Evolutionary conservation across 2,113 vertebrate species (phyloP), one percentile per base, ranked within the genome.

Genomic region (Jaculus jaculus): DNA sequence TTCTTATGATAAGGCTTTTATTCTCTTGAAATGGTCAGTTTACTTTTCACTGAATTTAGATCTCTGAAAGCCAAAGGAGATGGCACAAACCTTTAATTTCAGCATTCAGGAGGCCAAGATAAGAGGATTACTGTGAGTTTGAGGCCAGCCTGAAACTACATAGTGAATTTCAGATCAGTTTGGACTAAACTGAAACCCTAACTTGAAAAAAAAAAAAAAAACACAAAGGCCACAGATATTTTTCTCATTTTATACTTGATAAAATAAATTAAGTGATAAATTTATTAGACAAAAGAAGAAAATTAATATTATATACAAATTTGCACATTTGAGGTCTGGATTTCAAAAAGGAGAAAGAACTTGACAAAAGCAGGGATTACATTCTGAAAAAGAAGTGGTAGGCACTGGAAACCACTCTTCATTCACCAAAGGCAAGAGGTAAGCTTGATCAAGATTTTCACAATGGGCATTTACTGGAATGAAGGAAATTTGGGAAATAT

Each of bases 31-130:
- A 92, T 85, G 54, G 71, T 96, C 79, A 84, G 84, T 95, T 93
- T 92, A 37, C 72, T 96, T 96, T 88, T 85, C 51, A 71, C 39
- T 92, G 69, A 94, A 90, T 91, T 97, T 90, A 86, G 24, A 54
- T 74, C 72, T 77, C 72, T 93, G 61, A 63, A 63, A 47, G 8
- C 42, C 42, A 47, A 47, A 47, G 8, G 8, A 6, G 42, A 47
- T 47, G 42, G 42, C 42, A 47, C 42, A 47, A 5, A 47, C 42
- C 42, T 47, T 47, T 47, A 47, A 47, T 47, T 8, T 8, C 42
- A 47, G 42, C 42, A 47, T 8, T 47, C 42, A 47, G 42, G 42
- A 47, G 42, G 42, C 42, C 42, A 47, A 47, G 42, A 47, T 47
- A 47, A 47, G 42, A 47, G 42, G 8, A 47, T 47, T 47, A 8